phyloP scores from a whole-genome alignment of 2,797 vertebrate species.

The Leptatherina wallacei region DNA sequence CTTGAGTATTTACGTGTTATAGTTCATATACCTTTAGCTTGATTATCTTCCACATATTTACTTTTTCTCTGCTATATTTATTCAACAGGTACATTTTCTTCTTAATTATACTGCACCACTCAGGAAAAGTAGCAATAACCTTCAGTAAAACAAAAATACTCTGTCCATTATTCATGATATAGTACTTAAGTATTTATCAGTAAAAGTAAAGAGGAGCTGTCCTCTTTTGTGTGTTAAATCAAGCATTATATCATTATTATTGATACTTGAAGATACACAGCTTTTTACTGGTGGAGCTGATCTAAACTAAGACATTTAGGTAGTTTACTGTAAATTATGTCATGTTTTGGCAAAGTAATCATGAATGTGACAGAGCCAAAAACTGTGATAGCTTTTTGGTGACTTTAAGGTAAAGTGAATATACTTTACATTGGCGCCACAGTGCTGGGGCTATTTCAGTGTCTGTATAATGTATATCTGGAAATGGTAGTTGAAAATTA shows the following conservation, averaged over 20 bases:
- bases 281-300: not conserved
- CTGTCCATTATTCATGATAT: not conserved
- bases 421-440: not conserved
- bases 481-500: not conserved
- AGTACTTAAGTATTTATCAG: not conserved
- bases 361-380: not conserved
- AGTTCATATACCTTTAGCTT: not conserved
- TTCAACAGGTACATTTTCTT: not conserved
- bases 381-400: no score
- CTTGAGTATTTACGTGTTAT: not conserved
- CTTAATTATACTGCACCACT: not conserved
- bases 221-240: not conserved
- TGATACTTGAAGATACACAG: not conserved
- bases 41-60: not conserved
- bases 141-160: not conserved
- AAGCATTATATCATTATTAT: not conserved
- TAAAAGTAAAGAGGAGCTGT: not conserved
- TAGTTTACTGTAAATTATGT: not conserved
- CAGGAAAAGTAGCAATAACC: not conserved
- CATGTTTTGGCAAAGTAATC: not conserved
- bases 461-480: not conserved
- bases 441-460: not conserved
- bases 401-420: no score
- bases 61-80: not conserved
- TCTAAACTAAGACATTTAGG: not conserved